Percentiles rank a stretch among this genome's conserved stretches.
These are phyloP conservation scores for Stichopus chloronotus DNA, from an alignment of 35 echinoderm and acorn worm genomes.

Conservation along the genomic window DNA sequence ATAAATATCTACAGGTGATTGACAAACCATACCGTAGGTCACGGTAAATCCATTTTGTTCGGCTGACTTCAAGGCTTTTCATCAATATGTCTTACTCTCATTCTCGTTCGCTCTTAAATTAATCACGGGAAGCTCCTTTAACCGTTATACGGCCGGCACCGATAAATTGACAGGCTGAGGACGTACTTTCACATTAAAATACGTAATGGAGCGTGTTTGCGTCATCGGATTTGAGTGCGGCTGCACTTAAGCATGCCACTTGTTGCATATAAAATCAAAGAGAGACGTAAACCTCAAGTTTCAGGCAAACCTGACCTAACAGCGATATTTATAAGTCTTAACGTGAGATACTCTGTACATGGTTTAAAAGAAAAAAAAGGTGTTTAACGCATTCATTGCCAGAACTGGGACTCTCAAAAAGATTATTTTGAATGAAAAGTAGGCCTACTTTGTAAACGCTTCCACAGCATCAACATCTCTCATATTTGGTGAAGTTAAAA, in stretches of 20 bases:
- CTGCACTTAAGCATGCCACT: background rate
- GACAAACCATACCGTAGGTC: no score
- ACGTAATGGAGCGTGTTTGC: background rate
- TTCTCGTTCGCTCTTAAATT: background rate
- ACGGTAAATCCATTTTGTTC: no score
- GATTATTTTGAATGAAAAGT: background rate
- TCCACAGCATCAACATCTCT: no score
- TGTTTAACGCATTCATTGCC: background rate
- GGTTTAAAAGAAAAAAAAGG: background rate
- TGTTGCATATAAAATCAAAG: background rate
- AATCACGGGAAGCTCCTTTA: background rate
- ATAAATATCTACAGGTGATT: no score
- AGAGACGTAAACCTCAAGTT: background rate
- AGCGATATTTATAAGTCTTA: background rate
- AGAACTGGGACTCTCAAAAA: background rate
- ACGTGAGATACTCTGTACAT: background rate
- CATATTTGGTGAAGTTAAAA: no score
- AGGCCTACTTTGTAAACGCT: no score
- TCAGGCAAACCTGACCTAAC: background rate
- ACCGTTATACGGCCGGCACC: background rate
- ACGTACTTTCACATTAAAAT: background rate
- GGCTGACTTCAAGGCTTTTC: no score
- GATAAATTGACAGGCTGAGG: background rate
- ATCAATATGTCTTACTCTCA: no score
- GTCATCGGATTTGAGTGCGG: background rate